These are phyloP conservation scores for Lithosia quadra DNA, from an alignment of 2,888 invertebrate genomes.

Conservation along the genomic window DNA sequence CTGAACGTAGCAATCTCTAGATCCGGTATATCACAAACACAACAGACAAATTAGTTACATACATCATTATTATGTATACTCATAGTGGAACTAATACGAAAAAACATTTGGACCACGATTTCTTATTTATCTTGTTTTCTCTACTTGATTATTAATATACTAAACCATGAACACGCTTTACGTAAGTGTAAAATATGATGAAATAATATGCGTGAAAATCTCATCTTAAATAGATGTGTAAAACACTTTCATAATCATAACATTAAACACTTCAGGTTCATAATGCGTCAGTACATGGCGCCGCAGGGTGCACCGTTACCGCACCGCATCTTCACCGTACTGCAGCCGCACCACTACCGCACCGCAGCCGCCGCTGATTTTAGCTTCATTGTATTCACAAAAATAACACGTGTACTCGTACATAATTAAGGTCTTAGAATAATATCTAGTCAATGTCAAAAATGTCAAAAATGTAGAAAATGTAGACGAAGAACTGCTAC, in stretches of 20 bases:
- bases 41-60: background rate
- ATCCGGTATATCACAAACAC: background rate
- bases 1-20: too few relatives aligned
- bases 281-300: slow-evolving; percentile 13
- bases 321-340: background rate
- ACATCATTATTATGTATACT: slow-evolving; percentile 7
- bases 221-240: slow-evolving; percentile 4
- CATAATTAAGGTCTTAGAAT: too few relatives aligned
- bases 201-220: background rate
- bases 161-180: slow-evolving; percentile 11
- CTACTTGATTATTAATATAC: slow-evolving; percentile 2
- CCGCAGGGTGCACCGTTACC: background rate
- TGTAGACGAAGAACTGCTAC: too few relatives aligned
- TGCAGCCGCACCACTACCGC: background rate
- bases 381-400: background rate
- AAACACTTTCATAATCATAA: slow-evolving; percentile 10
- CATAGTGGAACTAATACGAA: background rate
- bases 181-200: slow-evolving; percentile 7
- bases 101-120: slow-evolving; percentile 6
- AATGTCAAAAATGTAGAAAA: too few relatives aligned
- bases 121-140: slow-evolving; percentile 12
- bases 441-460: too few relatives aligned
- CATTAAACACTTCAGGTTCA: slow-evolving; percentile 27
- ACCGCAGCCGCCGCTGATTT: too few relatives aligned
- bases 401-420: too few relatives aligned